Evolutionary conservation across 2,113 vertebrate species (phyloP).

Genomic region (Copsychus sechellarum): DNA sequence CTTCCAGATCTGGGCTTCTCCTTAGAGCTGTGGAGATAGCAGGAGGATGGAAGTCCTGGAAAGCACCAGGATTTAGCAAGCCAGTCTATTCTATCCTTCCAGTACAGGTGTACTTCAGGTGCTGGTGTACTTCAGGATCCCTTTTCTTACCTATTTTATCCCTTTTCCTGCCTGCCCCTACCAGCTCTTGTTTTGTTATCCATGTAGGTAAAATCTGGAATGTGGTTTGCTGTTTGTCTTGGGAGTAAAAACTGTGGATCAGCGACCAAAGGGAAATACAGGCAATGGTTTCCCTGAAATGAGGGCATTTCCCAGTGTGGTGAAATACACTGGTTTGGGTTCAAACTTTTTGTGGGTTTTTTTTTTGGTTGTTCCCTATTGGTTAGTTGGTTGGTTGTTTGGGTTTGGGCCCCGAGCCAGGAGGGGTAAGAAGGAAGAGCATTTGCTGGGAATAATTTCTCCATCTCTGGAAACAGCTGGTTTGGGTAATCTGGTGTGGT

Average conservation of each 20-base stretch:
- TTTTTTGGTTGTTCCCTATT: not conserved
- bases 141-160: not conserved
- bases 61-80: too few relatives aligned
- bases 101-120: not conserved
- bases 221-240: not conserved
- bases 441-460: not conserved
- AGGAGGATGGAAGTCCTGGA: not conserved
- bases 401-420: not conserved
- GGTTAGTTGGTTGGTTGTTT: not conserved
- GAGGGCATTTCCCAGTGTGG: not conserved
- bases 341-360: not conserved
- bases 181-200: not conserved
- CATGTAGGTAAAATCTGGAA: not conserved
- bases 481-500: not conserved
- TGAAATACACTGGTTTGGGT: not conserved
- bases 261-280: accelerated
- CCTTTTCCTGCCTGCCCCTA: not conserved
- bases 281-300: not conserved
- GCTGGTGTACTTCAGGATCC: not conserved
- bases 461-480: not conserved
- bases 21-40: not conserved
- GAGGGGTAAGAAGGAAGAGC: not conserved
- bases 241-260: not conserved
- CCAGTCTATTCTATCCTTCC: not conserved
- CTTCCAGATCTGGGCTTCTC: not conserved